Percentiles rank a stretch among this genome's conserved stretches.
Conservation (phyloP, 2,797 vertebrate genomes). For the Intellagama lesueurii region DNA sequence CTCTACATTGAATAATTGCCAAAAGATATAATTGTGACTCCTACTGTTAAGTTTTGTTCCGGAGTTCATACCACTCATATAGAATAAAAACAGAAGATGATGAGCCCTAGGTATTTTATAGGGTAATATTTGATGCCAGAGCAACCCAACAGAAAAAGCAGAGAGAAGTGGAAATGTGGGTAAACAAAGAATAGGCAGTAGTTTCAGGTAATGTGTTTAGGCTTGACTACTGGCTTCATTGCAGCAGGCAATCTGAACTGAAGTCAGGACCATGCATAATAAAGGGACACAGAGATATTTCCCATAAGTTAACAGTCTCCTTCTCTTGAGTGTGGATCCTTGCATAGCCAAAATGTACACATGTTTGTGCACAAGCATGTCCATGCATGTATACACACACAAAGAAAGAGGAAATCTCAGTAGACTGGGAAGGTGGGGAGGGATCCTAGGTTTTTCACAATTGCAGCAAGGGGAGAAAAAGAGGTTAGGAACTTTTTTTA, state of each 20-base stretch:
- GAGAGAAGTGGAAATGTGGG: neutral
- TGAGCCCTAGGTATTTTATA: neutral
- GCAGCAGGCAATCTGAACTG: neutral
- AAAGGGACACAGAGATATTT: neutral
- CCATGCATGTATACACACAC: neutral
- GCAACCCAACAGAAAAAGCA: neutral
- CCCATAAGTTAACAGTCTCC: neutral
- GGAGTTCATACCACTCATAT: neutral
- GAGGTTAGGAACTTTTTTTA: neutral
- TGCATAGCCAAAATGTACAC: neutral
- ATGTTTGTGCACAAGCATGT: neutral
- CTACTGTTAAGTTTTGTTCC: neutral
- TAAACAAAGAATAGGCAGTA: neutral
- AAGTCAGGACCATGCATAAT: neutral
- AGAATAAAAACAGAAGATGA: neutral
- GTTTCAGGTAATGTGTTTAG: neutral
- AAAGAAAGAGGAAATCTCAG: neutral
- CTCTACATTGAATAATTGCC: neutral
- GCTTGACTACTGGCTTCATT: neutral
- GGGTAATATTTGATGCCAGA: neutral
- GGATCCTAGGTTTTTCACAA: neutral
- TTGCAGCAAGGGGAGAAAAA: neutral
- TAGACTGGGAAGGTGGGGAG: neutral
- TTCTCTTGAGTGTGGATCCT: neutral
- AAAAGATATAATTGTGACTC: neutral